Evolutionary conservation across 2,113 vertebrate species (phyloP).

Genomic region (Hydrolagus affinis): DNA sequence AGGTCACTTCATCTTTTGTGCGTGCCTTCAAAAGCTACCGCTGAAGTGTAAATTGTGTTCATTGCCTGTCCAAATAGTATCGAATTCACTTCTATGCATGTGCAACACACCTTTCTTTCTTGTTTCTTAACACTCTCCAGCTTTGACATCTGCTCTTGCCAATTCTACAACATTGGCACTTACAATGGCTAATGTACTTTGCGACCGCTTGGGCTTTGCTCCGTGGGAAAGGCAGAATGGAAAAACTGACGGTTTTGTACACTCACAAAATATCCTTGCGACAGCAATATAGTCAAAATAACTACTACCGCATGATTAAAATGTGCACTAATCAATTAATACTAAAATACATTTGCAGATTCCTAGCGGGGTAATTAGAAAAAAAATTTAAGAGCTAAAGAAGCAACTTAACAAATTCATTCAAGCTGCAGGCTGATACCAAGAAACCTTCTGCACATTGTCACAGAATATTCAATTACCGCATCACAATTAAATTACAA

Average conservation of each 20-base stretch:
- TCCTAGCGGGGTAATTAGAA: no score
- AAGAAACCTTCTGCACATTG: background rate
- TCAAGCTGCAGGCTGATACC: background rate
- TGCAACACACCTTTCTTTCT: no score
- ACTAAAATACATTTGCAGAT: background rate
- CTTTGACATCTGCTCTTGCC: background rate
- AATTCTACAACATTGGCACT: background rate
- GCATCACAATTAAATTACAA: slow-evolving; percentile 21
- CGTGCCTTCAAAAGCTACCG: no score
- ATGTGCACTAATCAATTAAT: background rate
- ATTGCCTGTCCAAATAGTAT: background rate
- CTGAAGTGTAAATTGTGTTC: background rate
- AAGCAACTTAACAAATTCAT: background rate
- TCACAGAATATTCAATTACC: slow-evolving; percentile 4
- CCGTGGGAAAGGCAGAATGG: background rate
- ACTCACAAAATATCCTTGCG: background rate
- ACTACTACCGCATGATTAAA: background rate
- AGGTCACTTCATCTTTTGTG: background rate
- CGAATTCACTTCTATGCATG: background rate
- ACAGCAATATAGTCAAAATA: background rate
- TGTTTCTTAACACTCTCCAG: no score
- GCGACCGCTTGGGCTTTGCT: background rate
- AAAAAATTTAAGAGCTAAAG: no score
- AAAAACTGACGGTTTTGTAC: background rate
- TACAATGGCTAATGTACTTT: background rate